phyloP scores from a whole-genome alignment of 1,140 invertebrate species.

The Platorchestia sp. region DNA sequence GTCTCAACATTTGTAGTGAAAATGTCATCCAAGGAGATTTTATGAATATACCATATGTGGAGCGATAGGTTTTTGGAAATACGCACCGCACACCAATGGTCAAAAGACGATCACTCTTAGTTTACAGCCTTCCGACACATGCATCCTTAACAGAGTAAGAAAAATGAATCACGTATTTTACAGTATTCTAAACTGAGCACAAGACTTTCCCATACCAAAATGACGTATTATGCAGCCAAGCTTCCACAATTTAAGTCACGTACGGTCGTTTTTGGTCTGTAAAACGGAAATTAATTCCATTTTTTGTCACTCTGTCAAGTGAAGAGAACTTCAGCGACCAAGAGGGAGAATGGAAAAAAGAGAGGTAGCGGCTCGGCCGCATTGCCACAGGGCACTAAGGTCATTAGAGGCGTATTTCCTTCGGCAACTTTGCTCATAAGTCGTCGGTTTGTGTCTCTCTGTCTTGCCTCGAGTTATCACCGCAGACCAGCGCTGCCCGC shows the following conservation, averaged over 20 bases:
- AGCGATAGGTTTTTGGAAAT: background rate
- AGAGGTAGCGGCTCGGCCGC: background rate
- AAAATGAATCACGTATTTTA: background rate
- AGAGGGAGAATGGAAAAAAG: background rate
- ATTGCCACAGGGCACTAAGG: conserved; percentile 7
- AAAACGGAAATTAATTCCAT: background rate
- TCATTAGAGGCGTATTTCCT: conserved; percentile 51
- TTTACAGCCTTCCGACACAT: background rate
- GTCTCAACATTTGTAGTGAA: background rate
- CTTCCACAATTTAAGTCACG: background rate
- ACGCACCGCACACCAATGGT: background rate
- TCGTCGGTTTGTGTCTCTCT: conserved; percentile 52
- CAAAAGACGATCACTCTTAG: background rate
- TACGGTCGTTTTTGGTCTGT: background rate
- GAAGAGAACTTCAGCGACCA: background rate
- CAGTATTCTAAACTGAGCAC: background rate
- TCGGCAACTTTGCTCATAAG: conserved; percentile 43
- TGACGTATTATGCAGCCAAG: background rate
- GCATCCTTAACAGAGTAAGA: background rate
- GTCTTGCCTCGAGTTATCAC: conserved; percentile 52
- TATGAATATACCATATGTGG: no score
- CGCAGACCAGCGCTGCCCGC: conserved; percentile 26
- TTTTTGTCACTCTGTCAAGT: background rate
- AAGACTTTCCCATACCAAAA: background rate
- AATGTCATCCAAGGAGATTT: background rate